A percentile compares a stretch with the other conserved stretches of the same genome.
Evolutionary conservation across 1,140 invertebrate genomes (phyloP).

Genomic region (Drosophila setifemur): DNA sequence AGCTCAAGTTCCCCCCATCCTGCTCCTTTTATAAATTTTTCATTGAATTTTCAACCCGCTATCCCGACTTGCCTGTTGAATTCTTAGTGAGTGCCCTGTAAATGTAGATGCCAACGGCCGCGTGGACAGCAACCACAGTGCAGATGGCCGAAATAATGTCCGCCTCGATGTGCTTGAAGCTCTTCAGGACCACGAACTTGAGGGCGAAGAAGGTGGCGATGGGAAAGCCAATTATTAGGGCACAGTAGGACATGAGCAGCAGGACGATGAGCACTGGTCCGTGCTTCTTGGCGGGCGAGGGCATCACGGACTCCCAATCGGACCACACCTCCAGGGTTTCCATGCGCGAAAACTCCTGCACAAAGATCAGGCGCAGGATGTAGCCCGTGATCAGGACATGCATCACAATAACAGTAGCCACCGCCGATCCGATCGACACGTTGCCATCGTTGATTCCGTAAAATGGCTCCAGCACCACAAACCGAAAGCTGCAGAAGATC

Average conservation of each 20-base stretch:
- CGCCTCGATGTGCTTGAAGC: slow-evolving; percentile 17
- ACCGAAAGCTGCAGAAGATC: slow-evolving; percentile 16
- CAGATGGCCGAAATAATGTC: slow-evolving; percentile 43
- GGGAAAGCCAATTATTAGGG: slow-evolving; percentile 32
- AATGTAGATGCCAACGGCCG: slow-evolving; percentile 35
- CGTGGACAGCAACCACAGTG: slow-evolving; percentile 33
- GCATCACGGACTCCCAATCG: slow-evolving; percentile 9
- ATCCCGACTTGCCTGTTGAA: background rate
- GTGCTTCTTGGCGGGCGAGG: background rate
- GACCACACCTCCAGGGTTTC: background rate
- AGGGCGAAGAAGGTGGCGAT: slow-evolving; percentile 37
- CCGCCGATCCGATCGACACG: slow-evolving; percentile 22
- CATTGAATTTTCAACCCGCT: too few relatives aligned
- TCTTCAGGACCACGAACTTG: slow-evolving; percentile 48
- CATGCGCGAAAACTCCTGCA: slow-evolving; percentile 19
- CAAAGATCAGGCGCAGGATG: slow-evolving; percentile 15
- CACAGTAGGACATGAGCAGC: slow-evolving; percentile 25
- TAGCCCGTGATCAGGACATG: slow-evolving; percentile 26
- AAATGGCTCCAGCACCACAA: background rate
- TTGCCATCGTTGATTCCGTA: slow-evolving; percentile 1
- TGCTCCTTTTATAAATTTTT: too few relatives aligned
- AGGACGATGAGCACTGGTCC: slow-evolving; percentile 15
- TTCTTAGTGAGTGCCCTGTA: slow-evolving; percentile 32
- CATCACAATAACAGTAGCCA: slow-evolving; percentile 35
- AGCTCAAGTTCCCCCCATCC: too few relatives aligned